Conservation (phyloP, 2,797 vertebrate species). For the Serranus cabrilla region DNA sequence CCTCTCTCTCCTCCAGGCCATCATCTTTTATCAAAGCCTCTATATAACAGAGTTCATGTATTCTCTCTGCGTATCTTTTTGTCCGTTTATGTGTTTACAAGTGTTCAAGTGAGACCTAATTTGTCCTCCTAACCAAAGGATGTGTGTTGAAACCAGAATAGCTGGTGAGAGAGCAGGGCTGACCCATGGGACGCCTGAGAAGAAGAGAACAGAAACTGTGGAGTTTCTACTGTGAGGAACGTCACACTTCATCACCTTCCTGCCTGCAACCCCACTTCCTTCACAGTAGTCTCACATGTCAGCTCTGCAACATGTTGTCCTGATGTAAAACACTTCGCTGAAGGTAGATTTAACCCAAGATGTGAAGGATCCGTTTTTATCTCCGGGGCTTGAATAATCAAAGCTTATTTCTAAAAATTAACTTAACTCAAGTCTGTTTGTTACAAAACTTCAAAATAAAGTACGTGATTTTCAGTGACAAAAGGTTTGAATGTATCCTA, state of each 20-base stretch:
- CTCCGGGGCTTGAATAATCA: too few relatives aligned
- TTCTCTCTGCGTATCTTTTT: conserved; percentile 5
- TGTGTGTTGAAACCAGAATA: conserved; percentile 70
- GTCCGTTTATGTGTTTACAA: conserved; percentile 46
- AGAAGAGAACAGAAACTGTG: conserved; percentile 77
- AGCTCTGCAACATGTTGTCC: not conserved
- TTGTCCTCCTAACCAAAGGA: conserved; percentile 54
- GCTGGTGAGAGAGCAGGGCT: conserved; percentile 35
- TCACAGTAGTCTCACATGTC: conserved; percentile 14
- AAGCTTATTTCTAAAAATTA: too few relatives aligned
- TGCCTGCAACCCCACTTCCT: conserved; percentile 47
- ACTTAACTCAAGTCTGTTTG: too few relatives aligned
- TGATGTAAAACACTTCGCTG: not conserved
- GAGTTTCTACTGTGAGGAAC: conserved; percentile 70
- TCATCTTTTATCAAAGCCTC: not conserved
- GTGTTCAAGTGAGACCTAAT: conserved; percentile 7
- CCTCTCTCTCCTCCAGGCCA: not conserved
- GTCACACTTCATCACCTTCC: conserved; percentile 69
- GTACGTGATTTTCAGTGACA: not conserved
- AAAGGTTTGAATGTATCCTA: not conserved
- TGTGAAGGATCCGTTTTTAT: not conserved
- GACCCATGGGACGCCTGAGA: conserved; percentile 67
- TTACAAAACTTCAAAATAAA: not conserved
- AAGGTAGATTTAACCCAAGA: not conserved
- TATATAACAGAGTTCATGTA: not conserved